Evolutionary conservation across 2,888 invertebrate species (phyloP).

Genomic region (Papilio protenor): DNA sequence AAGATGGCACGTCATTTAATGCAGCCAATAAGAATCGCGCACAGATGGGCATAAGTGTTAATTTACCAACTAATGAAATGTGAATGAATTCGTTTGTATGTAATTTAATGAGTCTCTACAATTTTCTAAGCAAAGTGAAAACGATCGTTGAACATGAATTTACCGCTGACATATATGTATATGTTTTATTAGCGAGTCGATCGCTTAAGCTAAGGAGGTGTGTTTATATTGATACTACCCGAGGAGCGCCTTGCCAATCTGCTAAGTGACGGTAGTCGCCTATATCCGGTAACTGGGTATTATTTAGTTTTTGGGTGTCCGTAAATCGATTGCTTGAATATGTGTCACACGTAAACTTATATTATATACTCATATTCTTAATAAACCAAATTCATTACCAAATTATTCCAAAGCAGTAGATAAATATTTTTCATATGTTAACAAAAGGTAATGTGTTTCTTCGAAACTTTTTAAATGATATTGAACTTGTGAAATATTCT

Average conservation of each 20-base stretch:
- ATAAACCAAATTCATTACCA: too few relatives aligned
- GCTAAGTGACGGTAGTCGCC: conserved; percentile 40
- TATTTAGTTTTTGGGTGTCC: conserved; percentile 29
- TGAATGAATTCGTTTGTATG: too few relatives aligned
- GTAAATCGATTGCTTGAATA: not conserved
- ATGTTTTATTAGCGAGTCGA: conserved; percentile 24
- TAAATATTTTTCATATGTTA: not conserved
- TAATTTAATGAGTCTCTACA: too few relatives aligned
- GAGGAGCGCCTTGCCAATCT: conserved; percentile 41
- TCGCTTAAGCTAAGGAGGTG: conserved; percentile 31
- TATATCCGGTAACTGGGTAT: conserved; percentile 35
- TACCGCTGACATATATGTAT: not conserved
- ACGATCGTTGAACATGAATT: not conserved
- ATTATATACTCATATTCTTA: not conserved
- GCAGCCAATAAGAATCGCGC: too few relatives aligned
- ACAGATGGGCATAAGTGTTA: not conserved
- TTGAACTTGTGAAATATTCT: not conserved
- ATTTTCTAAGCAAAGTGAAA: not conserved
- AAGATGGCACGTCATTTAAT: too few relatives aligned
- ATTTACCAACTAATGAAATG: too few relatives aligned
- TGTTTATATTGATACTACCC: conserved; percentile 41
- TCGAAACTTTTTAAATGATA: not conserved
- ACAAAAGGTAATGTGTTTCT: not conserved
- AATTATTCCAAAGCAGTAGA: too few relatives aligned
- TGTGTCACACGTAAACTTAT: not conserved